These are phyloP conservation scores for Pseudeuparius sepicola DNA, from an alignment of 2,888 invertebrate species.

Conservation along the genomic window DNA sequence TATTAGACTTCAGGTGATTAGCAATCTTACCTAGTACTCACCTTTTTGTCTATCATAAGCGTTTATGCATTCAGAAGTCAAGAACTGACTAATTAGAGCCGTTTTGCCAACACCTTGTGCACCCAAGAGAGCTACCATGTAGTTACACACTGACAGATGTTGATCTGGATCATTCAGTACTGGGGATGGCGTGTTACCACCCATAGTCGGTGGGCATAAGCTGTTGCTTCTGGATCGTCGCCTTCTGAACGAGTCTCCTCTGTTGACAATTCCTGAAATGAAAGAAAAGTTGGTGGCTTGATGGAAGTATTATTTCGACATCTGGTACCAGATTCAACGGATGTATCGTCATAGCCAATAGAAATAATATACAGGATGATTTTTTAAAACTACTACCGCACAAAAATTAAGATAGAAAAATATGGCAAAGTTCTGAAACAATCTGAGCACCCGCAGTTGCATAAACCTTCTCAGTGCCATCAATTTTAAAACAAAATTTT, in stretches of 20 bases:
- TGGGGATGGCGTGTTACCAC: conserved; percentile 33
- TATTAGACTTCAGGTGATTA: too few relatives aligned
- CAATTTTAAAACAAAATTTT: too few relatives aligned
- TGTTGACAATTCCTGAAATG: conserved; percentile 74
- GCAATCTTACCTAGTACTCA: too few relatives aligned
- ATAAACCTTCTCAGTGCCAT: too few relatives aligned
- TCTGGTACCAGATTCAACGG: too few relatives aligned
- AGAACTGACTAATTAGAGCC: conserved; percentile 77
- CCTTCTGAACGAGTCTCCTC: conserved; percentile 87
- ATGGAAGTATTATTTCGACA: conserved; percentile 4
- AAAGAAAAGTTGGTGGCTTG: conserved; percentile 4
- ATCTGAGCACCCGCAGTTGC: too few relatives aligned
- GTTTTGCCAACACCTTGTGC: conserved; percentile 77
- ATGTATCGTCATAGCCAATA: too few relatives aligned
- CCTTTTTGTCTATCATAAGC: conserved; percentile 84
- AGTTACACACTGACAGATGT: conserved; percentile 39
- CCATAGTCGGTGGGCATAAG: conserved; percentile 49
- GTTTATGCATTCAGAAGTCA: conserved; percentile 89
- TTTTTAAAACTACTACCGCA: too few relatives aligned
- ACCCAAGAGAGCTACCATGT: conserved; percentile 68
- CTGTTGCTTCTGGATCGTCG: conserved; percentile 77
- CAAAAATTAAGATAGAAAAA: too few relatives aligned
- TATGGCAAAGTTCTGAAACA: too few relatives aligned
- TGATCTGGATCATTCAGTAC: conserved; percentile 44
- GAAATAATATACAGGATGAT: too few relatives aligned